A percentile compares a stretch with the other conserved stretches of the same genome.
Conservation (phyloP, 2,113 vertebrate genomes). For the Tapirus terrestris region DNA sequence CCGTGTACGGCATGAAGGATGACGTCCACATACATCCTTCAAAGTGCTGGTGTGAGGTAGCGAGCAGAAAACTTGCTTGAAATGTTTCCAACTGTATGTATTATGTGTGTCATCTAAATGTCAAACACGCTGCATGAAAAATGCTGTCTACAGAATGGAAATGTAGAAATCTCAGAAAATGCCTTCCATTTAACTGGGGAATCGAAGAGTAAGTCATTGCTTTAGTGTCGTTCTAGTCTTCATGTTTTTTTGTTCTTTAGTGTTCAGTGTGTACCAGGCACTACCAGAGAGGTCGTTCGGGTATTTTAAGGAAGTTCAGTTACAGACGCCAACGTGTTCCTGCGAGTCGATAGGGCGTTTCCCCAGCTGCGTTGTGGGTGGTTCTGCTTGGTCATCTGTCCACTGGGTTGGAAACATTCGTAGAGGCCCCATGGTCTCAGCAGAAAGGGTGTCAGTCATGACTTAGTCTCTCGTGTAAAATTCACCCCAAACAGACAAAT, state of each 20-base stretch:
- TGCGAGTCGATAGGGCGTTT: neutral
- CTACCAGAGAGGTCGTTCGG: neutral
- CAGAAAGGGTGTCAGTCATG: neutral
- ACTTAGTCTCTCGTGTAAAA: constrained; percentile 54
- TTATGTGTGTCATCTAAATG: neutral
- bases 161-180: constrained; percentile 44
- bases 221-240: neutral
- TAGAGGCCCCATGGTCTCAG: constrained; percentile 66
- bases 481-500: neutral
- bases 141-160: neutral
- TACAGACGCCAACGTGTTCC: constrained; percentile 17
- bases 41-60: neutral
- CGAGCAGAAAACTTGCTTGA: constrained; percentile 6
- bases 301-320: neutral
- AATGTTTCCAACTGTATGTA: neutral
- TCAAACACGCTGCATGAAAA: neutral
- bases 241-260: neutral
- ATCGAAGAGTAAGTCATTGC: neutral
- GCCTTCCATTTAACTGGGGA: neutral
- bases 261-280: neutral
- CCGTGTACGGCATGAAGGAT: neutral
- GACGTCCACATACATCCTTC: neutral
- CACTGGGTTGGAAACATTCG: neutral
- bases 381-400: neutral
- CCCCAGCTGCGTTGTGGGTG: neutral